phyloP scores from a whole-genome alignment of 2,113 vertebrate species.

The Megaceryle torquata region DNA sequence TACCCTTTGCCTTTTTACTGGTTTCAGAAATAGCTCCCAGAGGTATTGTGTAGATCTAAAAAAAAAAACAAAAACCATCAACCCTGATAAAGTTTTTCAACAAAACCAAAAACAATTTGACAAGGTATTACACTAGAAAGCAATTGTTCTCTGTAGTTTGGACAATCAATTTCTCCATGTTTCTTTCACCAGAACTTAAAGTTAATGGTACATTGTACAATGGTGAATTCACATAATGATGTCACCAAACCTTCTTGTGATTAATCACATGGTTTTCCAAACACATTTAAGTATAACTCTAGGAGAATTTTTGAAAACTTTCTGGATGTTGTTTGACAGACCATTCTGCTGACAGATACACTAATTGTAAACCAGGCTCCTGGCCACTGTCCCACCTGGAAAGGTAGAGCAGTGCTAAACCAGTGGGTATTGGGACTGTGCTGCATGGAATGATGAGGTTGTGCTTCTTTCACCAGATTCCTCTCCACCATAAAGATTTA shows the following conservation, averaged over 20 bases:
- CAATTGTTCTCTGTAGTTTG: neutral
- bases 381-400: neutral
- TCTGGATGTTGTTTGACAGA: neutral
- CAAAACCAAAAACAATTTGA: neutral
- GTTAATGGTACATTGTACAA: neutral
- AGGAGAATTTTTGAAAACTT: neutral
- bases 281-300: neutral
- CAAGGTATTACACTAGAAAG: neutral
- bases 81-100: neutral
- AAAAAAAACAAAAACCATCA: neutral
- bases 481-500: neutral
- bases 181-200: neutral
- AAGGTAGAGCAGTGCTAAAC: fast-evolving
- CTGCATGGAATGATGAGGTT: neutral
- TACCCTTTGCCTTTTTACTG: neutral
- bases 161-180: neutral
- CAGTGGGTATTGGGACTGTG: fast-evolving
- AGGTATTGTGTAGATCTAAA: neutral
- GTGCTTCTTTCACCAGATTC: fast-evolving
- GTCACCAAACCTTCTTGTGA: neutral
- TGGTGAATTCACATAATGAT: neutral
- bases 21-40: neutral
- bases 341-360: neutral
- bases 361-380: neutral
- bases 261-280: neutral